Percentiles rank a stretch among this genome's conserved stretches.
These are phyloP conservation scores for Aplysina aerophoba DNA, from an alignment of 37 sponge, comb jelly and placozoan species.

Conservation along the genomic window DNA sequence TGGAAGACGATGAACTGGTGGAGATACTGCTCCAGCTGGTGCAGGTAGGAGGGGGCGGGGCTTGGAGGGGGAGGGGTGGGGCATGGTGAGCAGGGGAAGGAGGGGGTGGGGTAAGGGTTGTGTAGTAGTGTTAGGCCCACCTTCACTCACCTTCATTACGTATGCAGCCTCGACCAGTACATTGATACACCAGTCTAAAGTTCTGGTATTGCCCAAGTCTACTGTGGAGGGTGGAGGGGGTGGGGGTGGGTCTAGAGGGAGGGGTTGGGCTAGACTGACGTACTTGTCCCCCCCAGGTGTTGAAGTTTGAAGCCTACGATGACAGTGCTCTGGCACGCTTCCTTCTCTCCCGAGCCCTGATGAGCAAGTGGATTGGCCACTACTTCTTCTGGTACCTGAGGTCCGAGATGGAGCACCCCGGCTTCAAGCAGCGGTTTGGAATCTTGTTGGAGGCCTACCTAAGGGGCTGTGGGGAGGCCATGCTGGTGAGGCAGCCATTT, in stretches of 20 bases:
- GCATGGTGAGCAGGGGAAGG: too few relatives aligned
- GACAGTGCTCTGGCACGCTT: slow-evolving; percentile 86
- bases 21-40: slow-evolving; percentile 81
- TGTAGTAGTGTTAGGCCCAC: too few relatives aligned
- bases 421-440: slow-evolving; percentile 86
- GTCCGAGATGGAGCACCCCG: slow-evolving; percentile 89
- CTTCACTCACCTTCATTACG: too few relatives aligned
- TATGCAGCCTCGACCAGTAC: too few relatives aligned
- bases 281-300: slow-evolving; percentile 39
- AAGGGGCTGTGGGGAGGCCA: slow-evolving; percentile 81
- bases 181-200: too few relatives aligned
- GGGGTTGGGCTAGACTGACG: too few relatives aligned
- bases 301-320: slow-evolving; percentile 92
- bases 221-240: too few relatives aligned
- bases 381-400: slow-evolving; percentile 95
- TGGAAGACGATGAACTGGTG: slow-evolving; percentile 74
- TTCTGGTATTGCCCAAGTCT: too few relatives aligned
- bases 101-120: too few relatives aligned
- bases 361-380: slow-evolving; percentile 89
- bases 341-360: slow-evolving; percentile 79
- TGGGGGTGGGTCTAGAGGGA: too few relatives aligned
- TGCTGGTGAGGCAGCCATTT: slow-evolving; percentile 68
- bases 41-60: slow-evolving; percentile 70
- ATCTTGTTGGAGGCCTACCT: slow-evolving; percentile 90
- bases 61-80: too few relatives aligned